Evolutionary conservation across 1,140 invertebrate species (phyloP).

Genomic region (Drosophila mauritiana): DNA sequence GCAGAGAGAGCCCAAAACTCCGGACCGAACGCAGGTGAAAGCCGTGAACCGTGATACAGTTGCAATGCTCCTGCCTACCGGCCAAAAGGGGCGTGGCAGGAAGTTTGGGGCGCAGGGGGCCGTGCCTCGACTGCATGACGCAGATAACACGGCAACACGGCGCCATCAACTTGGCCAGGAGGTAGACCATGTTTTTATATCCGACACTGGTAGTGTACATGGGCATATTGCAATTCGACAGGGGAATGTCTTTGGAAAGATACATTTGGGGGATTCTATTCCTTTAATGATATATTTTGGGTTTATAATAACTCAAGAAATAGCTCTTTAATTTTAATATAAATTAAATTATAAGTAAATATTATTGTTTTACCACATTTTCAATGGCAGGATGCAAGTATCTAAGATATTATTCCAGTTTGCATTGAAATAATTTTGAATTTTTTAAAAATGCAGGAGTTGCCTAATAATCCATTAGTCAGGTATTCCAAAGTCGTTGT

Average conservation of each 20-base stretch:
- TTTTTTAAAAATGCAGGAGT: no score
- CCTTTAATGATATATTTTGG: background rate
- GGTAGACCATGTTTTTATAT: constrained; percentile 19
- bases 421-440: no score
- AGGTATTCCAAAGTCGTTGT: constrained; percentile 25
- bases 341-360: no score
- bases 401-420: no score
- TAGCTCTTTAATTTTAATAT: no score
- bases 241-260: background rate
- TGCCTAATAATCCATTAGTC: background rate
- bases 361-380: no score
- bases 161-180: constrained; percentile 24
- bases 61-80: constrained; percentile 41
- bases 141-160: constrained; percentile 64
- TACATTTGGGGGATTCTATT: background rate
- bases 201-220: background rate
- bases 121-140: constrained; percentile 56
- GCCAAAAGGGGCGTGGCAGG: constrained; percentile 8
- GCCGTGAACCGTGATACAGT: constrained; percentile 36
- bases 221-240: background rate
- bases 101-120: constrained; percentile 10
- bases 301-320: no score
- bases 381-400: no score
- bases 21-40: constrained; percentile 21
- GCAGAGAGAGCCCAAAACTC: constrained; percentile 10